Evolutionary conservation across 2,797 vertebrate genomes (phyloP).

Genomic region (Choloepus didactylus): DNA sequence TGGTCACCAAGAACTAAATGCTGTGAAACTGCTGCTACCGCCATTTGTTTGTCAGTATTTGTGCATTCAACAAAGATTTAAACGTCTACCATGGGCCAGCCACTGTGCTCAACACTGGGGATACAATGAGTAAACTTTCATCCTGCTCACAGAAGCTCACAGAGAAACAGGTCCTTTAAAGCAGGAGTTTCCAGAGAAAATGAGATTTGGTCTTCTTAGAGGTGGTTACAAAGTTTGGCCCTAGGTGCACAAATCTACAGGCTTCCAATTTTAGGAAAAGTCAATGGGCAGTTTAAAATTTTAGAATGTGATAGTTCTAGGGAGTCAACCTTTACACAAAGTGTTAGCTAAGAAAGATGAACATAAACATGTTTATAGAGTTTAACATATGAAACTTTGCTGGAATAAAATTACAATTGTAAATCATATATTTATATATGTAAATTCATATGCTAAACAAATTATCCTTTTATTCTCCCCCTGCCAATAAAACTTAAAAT

Average conservation of each 20-base stretch:
- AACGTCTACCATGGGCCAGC: background rate
- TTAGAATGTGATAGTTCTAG: background rate
- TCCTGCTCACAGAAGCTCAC: background rate
- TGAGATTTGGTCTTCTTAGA: background rate
- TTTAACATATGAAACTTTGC: constrained; percentile 10
- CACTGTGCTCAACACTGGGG: background rate
- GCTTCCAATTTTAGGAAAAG: background rate
- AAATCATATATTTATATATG: background rate
- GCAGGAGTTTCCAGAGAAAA: background rate
- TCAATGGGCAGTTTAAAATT: background rate
- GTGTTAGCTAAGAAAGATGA: background rate
- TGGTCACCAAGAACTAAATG: background rate
- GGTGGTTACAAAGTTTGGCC: background rate
- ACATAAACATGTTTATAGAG: background rate
- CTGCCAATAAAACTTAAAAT: background rate
- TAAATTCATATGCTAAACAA: constrained; percentile 8
- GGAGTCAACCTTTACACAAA: background rate
- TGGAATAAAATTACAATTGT: background rate
- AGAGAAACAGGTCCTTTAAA: constrained; percentile 9
- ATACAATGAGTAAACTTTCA: background rate
- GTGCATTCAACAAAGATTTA: background rate
- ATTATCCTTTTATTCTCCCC: background rate
- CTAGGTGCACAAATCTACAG: background rate
- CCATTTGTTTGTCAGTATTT: background rate
- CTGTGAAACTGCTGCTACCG: background rate